A percentile compares a stretch with the other conserved stretches of the same genome.
Conservation (phyloP, 2,888 invertebrate species). For the Chrysomela aeneicollis region DNA sequence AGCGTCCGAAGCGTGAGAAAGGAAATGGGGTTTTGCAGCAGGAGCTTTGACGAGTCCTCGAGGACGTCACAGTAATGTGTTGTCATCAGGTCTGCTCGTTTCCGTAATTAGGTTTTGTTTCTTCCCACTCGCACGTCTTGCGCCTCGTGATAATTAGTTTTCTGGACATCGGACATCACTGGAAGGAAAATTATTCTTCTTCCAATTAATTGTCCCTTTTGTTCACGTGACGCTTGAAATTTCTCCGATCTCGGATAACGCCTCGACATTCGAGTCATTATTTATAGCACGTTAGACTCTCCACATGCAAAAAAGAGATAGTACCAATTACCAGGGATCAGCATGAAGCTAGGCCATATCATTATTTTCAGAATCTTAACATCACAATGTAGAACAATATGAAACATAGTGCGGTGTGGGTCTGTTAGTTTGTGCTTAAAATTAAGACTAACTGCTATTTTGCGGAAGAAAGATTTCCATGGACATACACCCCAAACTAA, state of each 20-base stretch:
- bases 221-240: constrained; percentile 36
- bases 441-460: too few relatives aligned
- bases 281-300: constrained; percentile 19
- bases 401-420: too few relatives aligned
- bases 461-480: too few relatives aligned
- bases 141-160: constrained; percentile 47
- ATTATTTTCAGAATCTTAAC: too few relatives aligned
- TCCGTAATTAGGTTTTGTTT: constrained; percentile 61
- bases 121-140: constrained; percentile 53
- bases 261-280: constrained; percentile 12
- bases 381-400: too few relatives aligned
- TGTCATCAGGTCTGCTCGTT: constrained; percentile 61
- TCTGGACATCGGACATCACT: constrained; percentile 44
- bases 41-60: constrained; percentile 56
- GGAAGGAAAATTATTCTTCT: constrained; percentile 43
- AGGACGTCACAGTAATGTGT: constrained; percentile 60
- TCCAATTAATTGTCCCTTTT: constrained; percentile 40
- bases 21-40: constrained; percentile 52
- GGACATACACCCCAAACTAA: too few relatives aligned
- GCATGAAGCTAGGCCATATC: too few relatives aligned
- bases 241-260: constrained; percentile 24
- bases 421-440: too few relatives aligned
- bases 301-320: neutral
- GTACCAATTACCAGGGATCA: too few relatives aligned
- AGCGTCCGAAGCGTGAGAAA: constrained; percentile 54